Evolutionary conservation across 2,888 invertebrate species (phyloP).

Genomic region (Ochropleura plecta): DNA sequence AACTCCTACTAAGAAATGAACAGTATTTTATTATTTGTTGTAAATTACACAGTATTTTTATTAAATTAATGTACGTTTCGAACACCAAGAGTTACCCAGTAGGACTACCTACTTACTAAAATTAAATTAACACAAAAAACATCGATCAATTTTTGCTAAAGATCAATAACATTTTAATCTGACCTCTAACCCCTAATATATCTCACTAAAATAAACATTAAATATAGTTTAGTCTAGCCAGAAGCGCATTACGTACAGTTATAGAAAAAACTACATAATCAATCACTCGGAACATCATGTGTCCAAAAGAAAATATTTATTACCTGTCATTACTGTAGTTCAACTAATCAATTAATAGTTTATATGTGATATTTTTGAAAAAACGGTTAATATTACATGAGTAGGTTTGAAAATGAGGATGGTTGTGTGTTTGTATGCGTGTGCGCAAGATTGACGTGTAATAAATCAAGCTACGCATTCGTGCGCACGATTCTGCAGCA

Average conservation of each 20-base stretch:
- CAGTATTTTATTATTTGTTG: not conserved
- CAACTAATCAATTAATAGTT: constrained; percentile 81
- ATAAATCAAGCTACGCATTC: constrained; percentile 84
- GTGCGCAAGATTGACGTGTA: constrained; percentile 65
- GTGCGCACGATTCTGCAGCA: constrained; percentile 86
- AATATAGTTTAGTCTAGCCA: constrained; percentile 58
- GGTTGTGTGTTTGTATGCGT: constrained; percentile 52
- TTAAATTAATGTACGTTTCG: not conserved
- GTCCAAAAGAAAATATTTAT: constrained; percentile 78
- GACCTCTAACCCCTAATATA: constrained; percentile 46
- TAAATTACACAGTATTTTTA: not conserved
- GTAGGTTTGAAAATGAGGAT: constrained; percentile 68
- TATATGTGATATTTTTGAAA: constrained; percentile 70
- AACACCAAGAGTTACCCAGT: not conserved
- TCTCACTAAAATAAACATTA: constrained; percentile 56
- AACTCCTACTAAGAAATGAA: not conserved
- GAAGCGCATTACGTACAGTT: constrained; percentile 59
- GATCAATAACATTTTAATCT: constrained; percentile 50
- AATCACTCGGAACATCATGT: constrained; percentile 68
- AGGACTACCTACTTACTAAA: constrained; percentile 9
- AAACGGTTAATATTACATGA: constrained; percentile 67
- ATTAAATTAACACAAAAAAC: constrained; percentile 42
- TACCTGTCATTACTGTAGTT: constrained; percentile 82
- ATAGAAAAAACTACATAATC: constrained; percentile 71
- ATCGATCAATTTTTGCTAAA: constrained; percentile 49